Base-by-base conservation (phyloP, 2,797 vertebrate species). In the Centroberyx gerrardi region DNA sequence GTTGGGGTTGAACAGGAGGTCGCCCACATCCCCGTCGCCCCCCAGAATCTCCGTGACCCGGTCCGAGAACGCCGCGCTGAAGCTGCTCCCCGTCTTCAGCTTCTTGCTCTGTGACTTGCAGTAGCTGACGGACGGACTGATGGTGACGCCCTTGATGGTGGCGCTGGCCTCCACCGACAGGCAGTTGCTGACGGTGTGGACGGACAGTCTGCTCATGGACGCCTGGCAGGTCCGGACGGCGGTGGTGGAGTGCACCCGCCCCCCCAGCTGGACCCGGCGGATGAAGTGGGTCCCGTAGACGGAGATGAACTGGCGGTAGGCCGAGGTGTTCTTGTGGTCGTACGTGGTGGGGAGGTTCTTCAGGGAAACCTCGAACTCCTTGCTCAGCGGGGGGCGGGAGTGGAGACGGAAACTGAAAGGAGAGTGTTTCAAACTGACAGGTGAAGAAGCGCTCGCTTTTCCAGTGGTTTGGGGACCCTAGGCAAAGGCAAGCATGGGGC, bases 261-360 rank as follows among this genome's bases (percentile, higher is more conserved):
- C 95, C 0, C 95, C 95, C 9, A 96, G 86, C 2, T 88, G 33
- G 48, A 93, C 84, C 5, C 81, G 81, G 0, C 55, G 76, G 42
- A 94, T 90, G 33, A 89, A 96, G 81, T 96, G 95, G 38, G 95
- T 96, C 15, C 96, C 95, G 0, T 92, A 96, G 69, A 65, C 68
- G 17, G 80, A 22, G 68, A 96, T 90, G 22, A 96, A 84, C 1
- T 87, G 85, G 4, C 0, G 18, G 61, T 93, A 96, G 12, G 78
- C 60, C 0, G 63, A 6, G 10, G 62, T 8, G 1, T 90, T 88
- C 5, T 58, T 72, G 7, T 5, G 9, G 4, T 76, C 69, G 17
- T 90, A 88, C 2, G 70, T 4, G 0, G 14, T 10, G 0, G 94
- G 93, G 3, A 96, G 94, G 0, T 5, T 15, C 6, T 17, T 74